A percentile compares a stretch with the other conserved stretches of the same genome.
Conservation (phyloP, 1,140 invertebrate genomes). For the Elymnias hypermnestra region DNA sequence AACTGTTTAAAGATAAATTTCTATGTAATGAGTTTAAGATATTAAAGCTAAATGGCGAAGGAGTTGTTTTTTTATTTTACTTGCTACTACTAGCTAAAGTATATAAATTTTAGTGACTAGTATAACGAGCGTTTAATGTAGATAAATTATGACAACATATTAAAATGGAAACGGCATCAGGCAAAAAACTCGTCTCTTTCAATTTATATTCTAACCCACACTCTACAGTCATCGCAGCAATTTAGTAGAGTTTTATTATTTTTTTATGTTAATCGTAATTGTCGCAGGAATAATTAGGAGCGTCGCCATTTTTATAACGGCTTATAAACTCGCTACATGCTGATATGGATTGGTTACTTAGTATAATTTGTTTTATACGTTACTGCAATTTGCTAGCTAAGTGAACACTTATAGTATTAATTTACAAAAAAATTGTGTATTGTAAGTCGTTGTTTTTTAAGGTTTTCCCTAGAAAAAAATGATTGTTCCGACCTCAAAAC, state of each 20-base stretch:
- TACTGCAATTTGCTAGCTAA: neutral
- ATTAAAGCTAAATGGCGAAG: too few species aligned
- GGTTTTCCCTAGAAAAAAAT: too few species aligned
- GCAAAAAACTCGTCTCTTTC: slow-evolving; percentile 8
- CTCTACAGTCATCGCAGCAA: slow-evolving; percentile 20
- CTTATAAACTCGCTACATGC: neutral
- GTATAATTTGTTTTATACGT: slow-evolving; percentile 4
- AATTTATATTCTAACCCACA: slow-evolving; percentile 5
- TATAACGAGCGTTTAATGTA: neutral
- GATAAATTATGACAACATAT: neutral
- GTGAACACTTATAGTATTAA: too few species aligned
- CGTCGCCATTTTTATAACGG: slow-evolving; percentile 1
- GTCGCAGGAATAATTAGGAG: slow-evolving; percentile 48
- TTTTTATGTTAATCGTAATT: slow-evolving; percentile 60
- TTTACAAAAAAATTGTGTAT: too few species aligned
- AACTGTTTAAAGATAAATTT: too few species aligned
- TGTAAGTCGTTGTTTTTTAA: too few species aligned
- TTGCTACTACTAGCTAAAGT: too few species aligned
- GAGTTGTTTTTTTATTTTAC: too few species aligned
- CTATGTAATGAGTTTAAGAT: too few species aligned
- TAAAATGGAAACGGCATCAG: neutral
- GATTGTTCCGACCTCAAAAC: too few species aligned
- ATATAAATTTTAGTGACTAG: too few species aligned
- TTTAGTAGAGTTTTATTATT: slow-evolving; percentile 52
- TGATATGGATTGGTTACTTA: slow-evolving; percentile 4